These are phyloP conservation scores for Patagioenas fasciata DNA, from an alignment of 2,113 vertebrate genomes.

Conservation along the genomic window DNA sequence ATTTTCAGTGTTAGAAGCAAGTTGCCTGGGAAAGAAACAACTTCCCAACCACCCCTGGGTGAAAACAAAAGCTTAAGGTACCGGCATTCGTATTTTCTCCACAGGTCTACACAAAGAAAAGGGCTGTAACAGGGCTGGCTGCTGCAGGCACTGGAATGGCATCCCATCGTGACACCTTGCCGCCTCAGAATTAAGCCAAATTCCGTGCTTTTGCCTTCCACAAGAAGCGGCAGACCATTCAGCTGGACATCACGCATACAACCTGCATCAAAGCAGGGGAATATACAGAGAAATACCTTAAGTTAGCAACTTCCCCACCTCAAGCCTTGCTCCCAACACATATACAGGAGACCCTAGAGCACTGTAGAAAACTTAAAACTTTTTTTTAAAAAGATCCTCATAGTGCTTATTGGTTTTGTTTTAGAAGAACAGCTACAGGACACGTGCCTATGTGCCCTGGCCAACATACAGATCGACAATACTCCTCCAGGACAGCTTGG, in stretches of 20 bases:
- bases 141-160: slow-evolving; percentile 84
- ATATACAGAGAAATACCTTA: background rate
- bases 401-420: background rate
- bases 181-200: slow-evolving; percentile 74
- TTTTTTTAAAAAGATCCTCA: background rate
- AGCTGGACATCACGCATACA: slow-evolving; percentile 86
- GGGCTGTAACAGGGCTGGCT: slow-evolving; percentile 80
- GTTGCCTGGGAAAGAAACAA: background rate
- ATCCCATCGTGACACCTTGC: slow-evolving; percentile 77
- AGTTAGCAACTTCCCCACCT: background rate
- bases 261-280: slow-evolving; percentile 66
- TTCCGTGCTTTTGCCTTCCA: slow-evolving; percentile 79
- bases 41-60: background rate
- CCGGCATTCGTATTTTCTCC: slow-evolving; percentile 92
- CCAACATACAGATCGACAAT: background rate
- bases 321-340: background rate
- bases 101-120: slow-evolving; percentile 86
- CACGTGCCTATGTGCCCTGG: background rate
- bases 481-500: background rate
- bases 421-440: background rate
- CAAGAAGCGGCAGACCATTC: slow-evolving; percentile 77
- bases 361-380: background rate
- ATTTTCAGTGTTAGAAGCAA: background rate
- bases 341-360: background rate
- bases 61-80: slow-evolving; percentile 30